A percentile compares a stretch with the other conserved stretches of the same genome.
These are phyloP conservation scores for Stomorhina lunata DNA, from an alignment of 2,888 invertebrate genomes.

Conservation along the genomic window DNA sequence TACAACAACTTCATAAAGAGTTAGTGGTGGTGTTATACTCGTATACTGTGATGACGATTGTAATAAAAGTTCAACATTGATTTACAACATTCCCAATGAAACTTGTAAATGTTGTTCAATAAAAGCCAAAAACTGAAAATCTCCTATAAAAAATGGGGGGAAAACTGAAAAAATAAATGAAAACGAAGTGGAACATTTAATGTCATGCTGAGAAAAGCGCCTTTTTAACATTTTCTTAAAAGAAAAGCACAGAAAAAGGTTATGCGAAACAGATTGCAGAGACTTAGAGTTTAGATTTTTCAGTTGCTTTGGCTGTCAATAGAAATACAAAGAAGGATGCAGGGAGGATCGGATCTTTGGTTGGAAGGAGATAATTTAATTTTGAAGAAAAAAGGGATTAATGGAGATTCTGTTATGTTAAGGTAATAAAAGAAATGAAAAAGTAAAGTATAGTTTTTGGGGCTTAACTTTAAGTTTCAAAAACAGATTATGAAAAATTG, in stretches of 20 bases:
- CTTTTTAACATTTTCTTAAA: not conserved
- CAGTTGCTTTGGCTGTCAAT: not conserved
- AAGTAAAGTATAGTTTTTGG: not conserved
- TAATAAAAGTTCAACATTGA: conserved; percentile 70
- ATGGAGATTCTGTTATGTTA: not conserved
- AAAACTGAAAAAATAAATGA: conserved; percentile 11
- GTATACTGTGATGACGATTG: conserved; percentile 63
- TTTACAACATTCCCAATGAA: conserved; percentile 68
- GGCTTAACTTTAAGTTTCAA: not conserved
- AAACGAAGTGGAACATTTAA: conserved; percentile 9
- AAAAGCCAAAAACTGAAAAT: conserved; percentile 17
- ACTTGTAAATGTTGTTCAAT: conserved; percentile 65
- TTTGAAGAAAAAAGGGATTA: not conserved
- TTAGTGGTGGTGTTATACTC: not conserved
- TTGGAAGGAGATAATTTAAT: not conserved
- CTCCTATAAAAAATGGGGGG: not conserved
- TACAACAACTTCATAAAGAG: no score
- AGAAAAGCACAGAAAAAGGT: conserved; percentile 16
- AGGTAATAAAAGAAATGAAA: not conserved
- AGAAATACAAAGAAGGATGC: not conserved
- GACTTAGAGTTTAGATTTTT: not conserved
- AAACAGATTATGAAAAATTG: not conserved
- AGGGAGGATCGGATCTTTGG: not conserved
- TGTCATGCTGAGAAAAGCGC: not conserved
- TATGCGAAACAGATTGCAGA: conserved; percentile 41